Conservation (phyloP, 2,888 invertebrate species). For the Polietes domitor region DNA sequence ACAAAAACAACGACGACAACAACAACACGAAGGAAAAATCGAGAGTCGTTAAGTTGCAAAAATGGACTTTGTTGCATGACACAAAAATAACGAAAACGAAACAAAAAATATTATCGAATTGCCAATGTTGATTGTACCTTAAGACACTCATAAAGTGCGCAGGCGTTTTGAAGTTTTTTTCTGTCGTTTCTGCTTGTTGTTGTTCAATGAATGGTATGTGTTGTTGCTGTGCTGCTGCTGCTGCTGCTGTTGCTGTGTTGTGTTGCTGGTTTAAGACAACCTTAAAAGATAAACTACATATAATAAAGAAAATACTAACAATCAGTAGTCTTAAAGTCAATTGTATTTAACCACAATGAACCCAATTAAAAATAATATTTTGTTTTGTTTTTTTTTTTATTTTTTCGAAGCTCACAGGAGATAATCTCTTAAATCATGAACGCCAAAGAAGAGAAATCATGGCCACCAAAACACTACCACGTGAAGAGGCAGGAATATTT, state of each 20-base stretch:
- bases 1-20: too few species aligned
- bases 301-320: slow-evolving; percentile 59
- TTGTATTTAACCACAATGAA: slow-evolving; percentile 67
- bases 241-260: slow-evolving; percentile 43
- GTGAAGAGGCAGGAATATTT: slow-evolving; percentile 26
- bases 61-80: slow-evolving; percentile 66
- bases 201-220: background rate
- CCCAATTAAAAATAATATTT: slow-evolving; percentile 67
- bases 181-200: background rate
- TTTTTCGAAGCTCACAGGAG: background rate
- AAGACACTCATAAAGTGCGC: slow-evolving; percentile 63
- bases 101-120: slow-evolving; percentile 41
- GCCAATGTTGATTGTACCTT: slow-evolving; percentile 60
- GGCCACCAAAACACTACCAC: slow-evolving; percentile 23
- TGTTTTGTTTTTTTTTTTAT: slow-evolving; percentile 26
- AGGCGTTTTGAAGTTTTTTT: slow-evolving; percentile 56
- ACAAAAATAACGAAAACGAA: slow-evolving; percentile 43
- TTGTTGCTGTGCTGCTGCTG: slow-evolving; percentile 1
- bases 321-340: slow-evolving; percentile 67
- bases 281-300: slow-evolving; percentile 64
- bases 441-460: slow-evolving; percentile 33
- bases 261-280: slow-evolving; percentile 61
- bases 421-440: slow-evolving; percentile 49
- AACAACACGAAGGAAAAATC: slow-evolving; percentile 1
- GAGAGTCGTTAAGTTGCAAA: slow-evolving; percentile 57